Evolutionary conservation across 2,888 invertebrate species (phyloP).

Genomic region (Drosophila parthenogenetica): DNA sequence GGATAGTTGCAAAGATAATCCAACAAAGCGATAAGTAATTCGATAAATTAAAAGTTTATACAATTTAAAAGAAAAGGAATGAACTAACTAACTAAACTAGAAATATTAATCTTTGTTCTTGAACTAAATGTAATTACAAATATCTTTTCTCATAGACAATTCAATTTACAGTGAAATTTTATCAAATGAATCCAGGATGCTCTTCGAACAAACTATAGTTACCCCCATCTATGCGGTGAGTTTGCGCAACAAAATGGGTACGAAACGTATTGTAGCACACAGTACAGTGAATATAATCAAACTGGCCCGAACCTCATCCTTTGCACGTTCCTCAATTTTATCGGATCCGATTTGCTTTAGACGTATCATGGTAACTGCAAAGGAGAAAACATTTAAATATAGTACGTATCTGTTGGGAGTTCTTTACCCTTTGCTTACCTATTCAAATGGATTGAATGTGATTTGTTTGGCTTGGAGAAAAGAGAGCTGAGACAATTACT

Average conservation of each 20-base stretch:
- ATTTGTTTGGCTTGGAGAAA: conserved; percentile 5
- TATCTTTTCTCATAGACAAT: background rate
- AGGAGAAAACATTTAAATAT: background rate
- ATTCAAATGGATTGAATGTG: background rate
- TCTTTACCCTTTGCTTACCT: conserved; percentile 9
- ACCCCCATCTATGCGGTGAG: conserved; percentile 16
- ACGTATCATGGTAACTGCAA: conserved; percentile 54
- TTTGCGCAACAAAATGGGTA: conserved; percentile 45
- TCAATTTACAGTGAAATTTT: background rate
- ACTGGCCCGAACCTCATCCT: conserved; percentile 52
- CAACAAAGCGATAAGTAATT: background rate
- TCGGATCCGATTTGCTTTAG: conserved; percentile 31
- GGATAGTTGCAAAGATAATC: background rate
- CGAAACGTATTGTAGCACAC: conserved; percentile 54
- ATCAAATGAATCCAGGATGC: background rate
- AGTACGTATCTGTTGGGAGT: background rate
- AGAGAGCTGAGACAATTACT: conserved; percentile 15
- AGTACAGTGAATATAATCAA: conserved; percentile 56
- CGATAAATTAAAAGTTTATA: no score
- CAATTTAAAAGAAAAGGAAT: no score
- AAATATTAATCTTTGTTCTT: background rate
- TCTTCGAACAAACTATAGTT: background rate
- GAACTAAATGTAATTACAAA: background rate
- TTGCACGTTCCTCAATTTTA: conserved; percentile 35
- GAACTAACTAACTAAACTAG: background rate